Evolutionary conservation across 2,113 vertebrate genomes (phyloP), one percentile per base, ranked within the genome.

Genomic region (Trichomycterus rosablanca): DNA sequence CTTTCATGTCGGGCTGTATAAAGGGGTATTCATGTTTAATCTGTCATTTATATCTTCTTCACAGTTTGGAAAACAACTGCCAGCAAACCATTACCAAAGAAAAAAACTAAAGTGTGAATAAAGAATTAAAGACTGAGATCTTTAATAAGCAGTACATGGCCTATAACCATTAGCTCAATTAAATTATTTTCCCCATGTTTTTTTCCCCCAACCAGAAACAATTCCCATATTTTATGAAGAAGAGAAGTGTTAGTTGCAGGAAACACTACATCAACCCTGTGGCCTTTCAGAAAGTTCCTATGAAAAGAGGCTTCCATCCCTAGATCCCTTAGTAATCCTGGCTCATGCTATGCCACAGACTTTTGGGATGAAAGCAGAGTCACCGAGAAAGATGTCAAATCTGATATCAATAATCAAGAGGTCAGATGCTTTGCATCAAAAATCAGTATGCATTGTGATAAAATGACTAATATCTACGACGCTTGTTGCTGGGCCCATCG

Each of bases 401-500:
- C 15, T 22, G n/a, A n/a, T n/a, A 61, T 49, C 12, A 40, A 22
- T 35, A 44, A 50, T 14, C 11, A 66, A 46, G 19, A n/a, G n/a
- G n/a, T n/a, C n/a, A n/a, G n/a, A n/a, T n/a, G 51, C 30, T 51
- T 5, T 20, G 32, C 20, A n/a, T 34, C 48, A 42, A 56, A 56
- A 19, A 63, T 3, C 1, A 11, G 15, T 34, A 28, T 26, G 15
- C 22, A 51, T 22, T 37, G 58, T 63, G 18, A 46, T 15, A 12
- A 32, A 67, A 65, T 60, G 76, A 7, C 89, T 82, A 98, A 69
- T 90, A 98, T 89, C 94, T 91, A 75, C 91, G 90, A 18, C 93
- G 94, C 67, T 97, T 97, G 87, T 89, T 97, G 85, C 94, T 97
- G 74, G 93, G 92, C 68, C 92, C 94, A 73, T 98, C 95, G 85